Evolutionary conservation across 2,113 vertebrate genomes (phyloP).

Genomic region (Plecturocebus donacophilus): DNA sequence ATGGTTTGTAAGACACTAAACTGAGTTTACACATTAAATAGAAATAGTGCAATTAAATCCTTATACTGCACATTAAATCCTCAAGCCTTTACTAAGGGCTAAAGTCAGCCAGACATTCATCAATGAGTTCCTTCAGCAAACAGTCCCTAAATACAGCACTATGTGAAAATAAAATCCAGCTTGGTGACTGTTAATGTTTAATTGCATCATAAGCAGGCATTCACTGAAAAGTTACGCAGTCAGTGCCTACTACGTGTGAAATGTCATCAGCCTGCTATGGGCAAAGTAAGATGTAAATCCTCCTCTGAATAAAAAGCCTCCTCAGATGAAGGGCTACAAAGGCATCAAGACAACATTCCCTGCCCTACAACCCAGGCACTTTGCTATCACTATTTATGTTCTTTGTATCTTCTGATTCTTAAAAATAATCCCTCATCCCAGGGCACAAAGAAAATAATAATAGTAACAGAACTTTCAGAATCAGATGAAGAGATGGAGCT

Average conservation of each 20-base stretch:
- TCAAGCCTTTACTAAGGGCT: not conserved
- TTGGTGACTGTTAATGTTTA: not conserved
- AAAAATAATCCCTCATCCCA: not conserved
- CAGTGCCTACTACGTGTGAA: not conserved
- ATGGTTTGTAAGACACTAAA: not conserved
- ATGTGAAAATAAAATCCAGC: not conserved
- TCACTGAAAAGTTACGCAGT: not conserved
- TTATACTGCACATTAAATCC: not conserved
- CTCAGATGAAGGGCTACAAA: not conserved
- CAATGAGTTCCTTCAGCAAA: slow-evolving; percentile 28
- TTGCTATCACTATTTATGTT: not conserved
- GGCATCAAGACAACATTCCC: not conserved
- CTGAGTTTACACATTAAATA: not conserved
- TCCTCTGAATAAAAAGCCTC: not conserved
- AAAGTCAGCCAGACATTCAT: not conserved
- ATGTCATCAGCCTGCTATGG: not conserved
- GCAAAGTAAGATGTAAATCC: not conserved
- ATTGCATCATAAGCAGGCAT: not conserved
- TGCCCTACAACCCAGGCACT: not conserved
- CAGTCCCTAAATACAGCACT: not conserved
- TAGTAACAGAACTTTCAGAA: not conserved
- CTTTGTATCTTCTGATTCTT: not conserved
- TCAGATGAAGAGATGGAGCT: not conserved
- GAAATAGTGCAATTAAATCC: not conserved
- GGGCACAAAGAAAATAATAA: not conserved